These are phyloP conservation scores for Patella caerulea DNA, from an alignment of 2,888 invertebrate genomes.

Conservation along the genomic window DNA sequence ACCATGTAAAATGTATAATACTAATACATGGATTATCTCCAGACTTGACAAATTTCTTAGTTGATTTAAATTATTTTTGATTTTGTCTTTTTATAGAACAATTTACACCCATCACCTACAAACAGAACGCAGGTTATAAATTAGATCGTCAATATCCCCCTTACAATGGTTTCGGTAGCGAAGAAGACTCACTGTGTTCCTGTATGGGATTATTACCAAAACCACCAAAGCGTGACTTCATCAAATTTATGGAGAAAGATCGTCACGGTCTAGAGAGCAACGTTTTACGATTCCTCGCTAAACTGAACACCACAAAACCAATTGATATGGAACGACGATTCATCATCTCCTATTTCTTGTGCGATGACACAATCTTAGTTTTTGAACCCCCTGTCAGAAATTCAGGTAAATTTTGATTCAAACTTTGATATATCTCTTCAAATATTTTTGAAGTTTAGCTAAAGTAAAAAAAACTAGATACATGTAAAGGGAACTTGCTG, in stretches of 20 bases:
- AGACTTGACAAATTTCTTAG: too few species aligned
- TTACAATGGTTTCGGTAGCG: slow-evolving; percentile 91
- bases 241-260: slow-evolving; percentile 86
- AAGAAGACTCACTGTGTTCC: slow-evolving; percentile 91
- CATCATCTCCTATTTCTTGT: slow-evolving; percentile 71
- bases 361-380: slow-evolving; percentile 70
- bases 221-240: slow-evolving; percentile 82
- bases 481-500: too few species aligned
- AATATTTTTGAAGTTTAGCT: too few species aligned
- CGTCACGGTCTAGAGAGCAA: slow-evolving; percentile 81
- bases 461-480: too few species aligned
- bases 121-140: slow-evolving; percentile 32
- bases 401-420: slow-evolving; percentile 60
- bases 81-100: slow-evolving; percentile 68
- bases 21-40: not conserved
- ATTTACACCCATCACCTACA: slow-evolving; percentile 76
- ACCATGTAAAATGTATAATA: not conserved
- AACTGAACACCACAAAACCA: slow-evolving; percentile 80
- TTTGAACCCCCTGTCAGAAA: slow-evolving; percentile 71
- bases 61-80: not conserved
- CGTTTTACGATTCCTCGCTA: slow-evolving; percentile 84
- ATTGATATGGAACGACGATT: slow-evolving; percentile 69
- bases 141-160: slow-evolving; percentile 78
- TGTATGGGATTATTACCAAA: slow-evolving; percentile 86
- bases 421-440: too few species aligned